A percentile compares a stretch with the other conserved stretches of the same genome.
Conservation (phyloP, 2,113 vertebrate species). For the Ardeotis arabs region DNA sequence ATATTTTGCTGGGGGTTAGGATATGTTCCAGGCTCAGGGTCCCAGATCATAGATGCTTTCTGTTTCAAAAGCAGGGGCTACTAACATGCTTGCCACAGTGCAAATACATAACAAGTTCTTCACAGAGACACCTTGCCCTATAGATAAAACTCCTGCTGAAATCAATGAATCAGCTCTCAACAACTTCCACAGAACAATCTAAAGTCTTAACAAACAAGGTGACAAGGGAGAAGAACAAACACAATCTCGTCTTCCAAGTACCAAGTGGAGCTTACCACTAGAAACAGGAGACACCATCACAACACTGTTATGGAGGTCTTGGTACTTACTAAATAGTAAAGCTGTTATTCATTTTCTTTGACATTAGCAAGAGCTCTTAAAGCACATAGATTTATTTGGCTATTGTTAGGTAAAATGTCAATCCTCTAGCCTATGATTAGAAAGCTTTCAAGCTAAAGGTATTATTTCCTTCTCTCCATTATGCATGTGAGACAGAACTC, state of each 20-base stretch:
- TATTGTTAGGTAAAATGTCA: constrained; percentile 26
- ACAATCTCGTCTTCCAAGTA: not conserved
- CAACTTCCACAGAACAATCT: not conserved
- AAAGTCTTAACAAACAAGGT: not conserved
- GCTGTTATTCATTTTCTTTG: not conserved
- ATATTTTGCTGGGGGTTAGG: not conserved
- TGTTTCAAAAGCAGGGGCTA: not conserved
- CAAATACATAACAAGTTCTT: not conserved
- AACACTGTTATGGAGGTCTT: not conserved
- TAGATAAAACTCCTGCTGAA: not conserved
- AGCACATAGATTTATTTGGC: not conserved
- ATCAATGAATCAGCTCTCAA: not conserved
- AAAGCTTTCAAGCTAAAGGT: constrained; percentile 19
- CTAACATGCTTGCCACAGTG: not conserved
- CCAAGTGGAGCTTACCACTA: not conserved
- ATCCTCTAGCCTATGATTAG: not conserved
- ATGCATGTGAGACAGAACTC: not conserved
- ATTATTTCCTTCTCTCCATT: constrained; percentile 8
- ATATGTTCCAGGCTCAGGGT: not conserved
- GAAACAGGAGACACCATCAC: not conserved
- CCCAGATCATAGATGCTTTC: not conserved
- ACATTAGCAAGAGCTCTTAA: not conserved
- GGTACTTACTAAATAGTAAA: not conserved
- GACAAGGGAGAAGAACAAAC: not conserved
- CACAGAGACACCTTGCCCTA: not conserved